Evolutionary conservation across 2,797 vertebrate genomes (phyloP), one percentile per base, ranked within the genome.

Genomic region (Coilia nasus): DNA sequence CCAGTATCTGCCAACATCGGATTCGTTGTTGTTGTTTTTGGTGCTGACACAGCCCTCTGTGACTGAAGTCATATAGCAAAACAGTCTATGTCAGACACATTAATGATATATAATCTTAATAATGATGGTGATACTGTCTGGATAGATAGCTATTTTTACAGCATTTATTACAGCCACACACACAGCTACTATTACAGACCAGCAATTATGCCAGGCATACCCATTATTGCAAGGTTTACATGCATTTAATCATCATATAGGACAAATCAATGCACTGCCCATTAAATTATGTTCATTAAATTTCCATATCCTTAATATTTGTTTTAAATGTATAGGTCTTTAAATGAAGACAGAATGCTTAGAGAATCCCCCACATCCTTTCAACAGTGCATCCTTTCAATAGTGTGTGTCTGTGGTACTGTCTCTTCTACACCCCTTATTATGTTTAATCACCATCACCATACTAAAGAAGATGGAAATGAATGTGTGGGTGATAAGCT

Each of bases 241-340:
- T 75, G 35, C 67, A 35, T 75, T 35, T 31, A 75, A 35, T 75
- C 28, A 35, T 71, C 67, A 75, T 35, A 14, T 64, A 12, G 60
- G 3, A 71, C 14, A 78, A 7, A 78, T 21, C 17, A 78, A 41
- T 41, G 41, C 9, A 78, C 7, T 35, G 71, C 0, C 35, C 35
- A 44, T 78, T 44, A 21, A 41, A 78, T 78, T 21, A 35, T 44
- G 35, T 78, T 78, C 71, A n/a, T 78, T 41, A 78, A 78, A 78
- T 41, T 78, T 6, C 6, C 71, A 78, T 78, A 21, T 44, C 71
- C 35, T 15, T 78, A 21, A 78, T 14, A 54, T 78, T 78, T 44
- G 71, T 44, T 44, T 78, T 44, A 78, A 78, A 78, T 10, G 31
- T 44, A 35, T 78, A 78, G 31, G 31, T 19, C 5, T 15, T 71